These are phyloP conservation scores for Pyrrhia umbra DNA, from an alignment of 2,888 invertebrate genomes.

Conservation along the genomic window DNA sequence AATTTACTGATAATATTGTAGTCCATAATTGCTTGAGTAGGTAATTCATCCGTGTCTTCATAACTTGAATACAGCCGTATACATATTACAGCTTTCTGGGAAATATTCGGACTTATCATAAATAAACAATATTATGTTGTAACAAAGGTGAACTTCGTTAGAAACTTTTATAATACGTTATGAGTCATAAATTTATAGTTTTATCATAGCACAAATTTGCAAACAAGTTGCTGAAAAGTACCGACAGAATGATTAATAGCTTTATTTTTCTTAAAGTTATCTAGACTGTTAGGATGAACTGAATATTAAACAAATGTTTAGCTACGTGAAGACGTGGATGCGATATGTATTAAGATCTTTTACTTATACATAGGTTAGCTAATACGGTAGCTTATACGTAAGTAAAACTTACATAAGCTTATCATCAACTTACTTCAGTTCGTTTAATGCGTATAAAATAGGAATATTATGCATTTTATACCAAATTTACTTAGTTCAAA, in stretches of 20 bases:
- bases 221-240: slow-evolving; percentile 48
- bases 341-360: too few species aligned
- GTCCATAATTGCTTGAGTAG: slow-evolving; percentile 3
- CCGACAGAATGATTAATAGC: slow-evolving; percentile 24
- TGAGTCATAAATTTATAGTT: slow-evolving; percentile 29
- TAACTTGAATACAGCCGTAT: too few species aligned
- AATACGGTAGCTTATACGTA: too few species aligned
- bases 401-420: background rate
- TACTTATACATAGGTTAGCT: too few species aligned
- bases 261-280: slow-evolving; percentile 39
- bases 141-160: slow-evolving; percentile 27
- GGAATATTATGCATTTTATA: background rate
- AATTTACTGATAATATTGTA: slow-evolving; percentile 17
- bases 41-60: too few species aligned
- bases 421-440: background rate
- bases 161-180: slow-evolving; percentile 38
- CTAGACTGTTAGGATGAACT: slow-evolving; percentile 24
- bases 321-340: background rate
- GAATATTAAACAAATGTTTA: background rate
- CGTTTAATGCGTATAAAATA: background rate
- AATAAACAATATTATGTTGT: slow-evolving; percentile 19
- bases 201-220: slow-evolving; percentile 14
- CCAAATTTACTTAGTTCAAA: slow-evolving; percentile 5
- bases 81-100: slow-evolving; percentile 7
- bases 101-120: slow-evolving; percentile 16